These are phyloP conservation scores for Pelosia muscerda DNA, from an alignment of 2,888 invertebrate genomes.

Conservation along the genomic window DNA sequence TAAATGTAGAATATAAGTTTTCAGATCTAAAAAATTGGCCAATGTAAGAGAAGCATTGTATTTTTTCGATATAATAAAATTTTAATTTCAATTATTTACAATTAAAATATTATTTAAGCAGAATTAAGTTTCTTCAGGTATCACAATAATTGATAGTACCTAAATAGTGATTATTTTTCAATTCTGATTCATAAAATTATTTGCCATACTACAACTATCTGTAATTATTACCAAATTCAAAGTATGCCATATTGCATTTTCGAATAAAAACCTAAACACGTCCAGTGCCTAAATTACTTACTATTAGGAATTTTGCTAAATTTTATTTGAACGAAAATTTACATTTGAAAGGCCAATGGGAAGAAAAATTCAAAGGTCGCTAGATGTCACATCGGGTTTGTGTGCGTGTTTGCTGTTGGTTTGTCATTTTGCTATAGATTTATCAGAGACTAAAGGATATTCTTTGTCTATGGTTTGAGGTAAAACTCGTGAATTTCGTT, in stretches of 20 bases:
- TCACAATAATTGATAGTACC: too few relatives aligned
- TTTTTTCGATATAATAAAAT: neutral
- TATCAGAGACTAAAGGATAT: too few relatives aligned
- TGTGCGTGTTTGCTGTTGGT: too few relatives aligned
- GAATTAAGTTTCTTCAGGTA: neutral
- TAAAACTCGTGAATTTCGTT: too few relatives aligned
- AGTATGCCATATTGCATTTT: slow-evolving; percentile 30
- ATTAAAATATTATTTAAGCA: neutral
- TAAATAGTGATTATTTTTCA: neutral
- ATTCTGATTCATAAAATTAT: slow-evolving; percentile 3
- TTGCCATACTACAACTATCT: slow-evolving; percentile 25
- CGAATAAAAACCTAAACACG: slow-evolving; percentile 8
- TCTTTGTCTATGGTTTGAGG: too few relatives aligned
- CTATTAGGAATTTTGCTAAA: neutral
- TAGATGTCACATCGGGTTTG: too few relatives aligned
- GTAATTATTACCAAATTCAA: slow-evolving; percentile 23
- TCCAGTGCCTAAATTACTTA: slow-evolving; percentile 12
- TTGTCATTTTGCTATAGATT: too few relatives aligned
- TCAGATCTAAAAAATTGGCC: neutral
- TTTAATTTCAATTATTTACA: neutral
- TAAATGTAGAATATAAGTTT: neutral
- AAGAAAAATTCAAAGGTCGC: too few relatives aligned
- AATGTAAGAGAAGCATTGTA: neutral
- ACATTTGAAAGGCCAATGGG: neutral
- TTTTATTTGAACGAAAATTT: neutral